Evolutionary conservation across 2,888 invertebrate species (phyloP).

Genomic region (Hymenopus coronatus): DNA sequence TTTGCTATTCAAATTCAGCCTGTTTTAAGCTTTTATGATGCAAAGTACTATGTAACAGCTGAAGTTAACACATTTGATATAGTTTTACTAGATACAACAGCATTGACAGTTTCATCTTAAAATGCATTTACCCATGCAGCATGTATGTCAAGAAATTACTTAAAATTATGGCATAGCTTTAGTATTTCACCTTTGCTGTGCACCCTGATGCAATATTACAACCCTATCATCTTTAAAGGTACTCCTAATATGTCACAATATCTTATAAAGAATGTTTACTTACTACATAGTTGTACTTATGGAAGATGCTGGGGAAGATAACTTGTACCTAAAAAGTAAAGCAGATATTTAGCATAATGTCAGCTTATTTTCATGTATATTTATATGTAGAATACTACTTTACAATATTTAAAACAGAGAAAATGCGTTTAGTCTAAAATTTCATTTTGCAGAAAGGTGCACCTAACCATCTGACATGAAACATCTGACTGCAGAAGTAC

Average conservation of each 20-base stretch:
- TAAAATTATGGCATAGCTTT: neutral
- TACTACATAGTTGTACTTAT: constrained; percentile 54
- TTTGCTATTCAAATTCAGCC: no score
- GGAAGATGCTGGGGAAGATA: constrained; percentile 23
- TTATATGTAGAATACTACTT: neutral
- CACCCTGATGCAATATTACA: neutral
- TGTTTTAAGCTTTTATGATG: no score
- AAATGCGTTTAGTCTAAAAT: neutral
- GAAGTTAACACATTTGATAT: no score
- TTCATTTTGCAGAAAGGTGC: neutral
- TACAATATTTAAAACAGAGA: neutral
- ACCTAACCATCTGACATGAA: neutral
- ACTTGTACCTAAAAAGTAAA: constrained; percentile 23
- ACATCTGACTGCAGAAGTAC: neutral
- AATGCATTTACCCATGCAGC: neutral
- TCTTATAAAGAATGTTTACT: constrained; percentile 43
- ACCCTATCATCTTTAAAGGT: neutral
- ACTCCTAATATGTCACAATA: neutral
- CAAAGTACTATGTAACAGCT: no score
- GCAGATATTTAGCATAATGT: neutral
- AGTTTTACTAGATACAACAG: no score
- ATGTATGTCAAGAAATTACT: neutral
- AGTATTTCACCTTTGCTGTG: neutral
- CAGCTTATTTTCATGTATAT: neutral
- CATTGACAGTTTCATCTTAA: neutral